Evolutionary conservation across 2,113 vertebrate genomes (phyloP).

Genomic region (Coregonus clupeaformis): DNA sequence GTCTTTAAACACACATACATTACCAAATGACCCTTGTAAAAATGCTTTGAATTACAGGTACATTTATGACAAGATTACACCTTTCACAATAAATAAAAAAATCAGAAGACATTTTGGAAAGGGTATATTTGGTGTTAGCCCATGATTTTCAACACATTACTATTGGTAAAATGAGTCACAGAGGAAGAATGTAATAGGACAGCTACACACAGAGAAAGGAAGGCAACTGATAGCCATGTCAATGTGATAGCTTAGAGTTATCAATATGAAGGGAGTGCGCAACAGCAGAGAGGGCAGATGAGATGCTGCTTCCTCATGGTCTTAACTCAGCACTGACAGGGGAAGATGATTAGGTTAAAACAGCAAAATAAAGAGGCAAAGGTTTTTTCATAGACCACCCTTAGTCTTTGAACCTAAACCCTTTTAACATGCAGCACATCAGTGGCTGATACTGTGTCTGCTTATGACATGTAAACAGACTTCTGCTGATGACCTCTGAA

Average conservation of each 20-base stretch:
- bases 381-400: slow-evolving; percentile 20
- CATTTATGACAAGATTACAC: slow-evolving; percentile 59
- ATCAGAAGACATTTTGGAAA: slow-evolving; percentile 47
- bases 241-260: slow-evolving; percentile 52
- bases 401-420: slow-evolving; percentile 8
- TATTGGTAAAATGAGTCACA: slow-evolving; percentile 48
- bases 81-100: slow-evolving; percentile 55
- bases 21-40: slow-evolving; percentile 44
- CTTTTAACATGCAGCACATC: slow-evolving; percentile 19
- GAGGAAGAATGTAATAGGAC: slow-evolving; percentile 45
- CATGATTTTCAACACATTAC: slow-evolving; percentile 46
- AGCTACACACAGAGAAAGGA: slow-evolving; percentile 45
- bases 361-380: slow-evolving; percentile 31
- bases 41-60: slow-evolving; percentile 59
- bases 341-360: slow-evolving; percentile 33
- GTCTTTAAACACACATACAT: slow-evolving; percentile 53
- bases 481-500: slow-evolving; percentile 38
- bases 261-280: slow-evolving; percentile 48
- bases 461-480: slow-evolving; percentile 36
- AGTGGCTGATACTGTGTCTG: slow-evolving; percentile 28
- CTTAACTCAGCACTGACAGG: slow-evolving; percentile 18
- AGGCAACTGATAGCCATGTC: slow-evolving; percentile 60
- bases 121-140: slow-evolving; percentile 34
- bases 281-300: slow-evolving; percentile 48
- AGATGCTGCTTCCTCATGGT: slow-evolving; percentile 50